Base-by-base conservation (phyloP, 2,113 vertebrate genomes). In the Gobius niger region DNA sequence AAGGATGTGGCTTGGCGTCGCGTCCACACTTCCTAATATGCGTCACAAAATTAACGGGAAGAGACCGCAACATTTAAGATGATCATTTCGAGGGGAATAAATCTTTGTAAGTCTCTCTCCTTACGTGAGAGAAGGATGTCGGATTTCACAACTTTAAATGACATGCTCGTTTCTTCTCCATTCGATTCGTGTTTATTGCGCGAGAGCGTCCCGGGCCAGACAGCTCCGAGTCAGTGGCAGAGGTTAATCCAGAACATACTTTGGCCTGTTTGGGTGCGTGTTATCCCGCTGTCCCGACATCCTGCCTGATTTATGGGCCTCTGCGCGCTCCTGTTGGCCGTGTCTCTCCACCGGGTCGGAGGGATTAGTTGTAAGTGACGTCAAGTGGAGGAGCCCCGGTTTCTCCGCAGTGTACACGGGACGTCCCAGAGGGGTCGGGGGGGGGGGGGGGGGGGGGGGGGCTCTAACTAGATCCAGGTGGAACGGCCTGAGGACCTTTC, bases 201-300 rank as follows among this genome's bases (percentile, higher is more conserved):
- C 53, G 79, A 82, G 75, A 82, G 74, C 56, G 34, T 73, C 65
- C 70, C 65, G 52, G 76, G 65, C 75, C 73, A 81, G 74, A 82
- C 44, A 50, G 70, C 77, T 77, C 70, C 67, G 79, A 82, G 52
- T 59, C 44, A 9, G 66, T 72, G 76, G 85, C 88, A 88, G 82
- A 81, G 86, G 87, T 90, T 90, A 89, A 86, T 87, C 79, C 68
- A 65, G 78, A 90, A 83, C 85, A 87, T 73, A 78, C 84, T 81
- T 75, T 68, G 14, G 77, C 86, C 77, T 64, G 69, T 83, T 78
- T 85, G 54, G 44, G 63, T 68, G 65, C 56, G 73, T 80, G 77
- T 82, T 84, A 72, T 87, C 65, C 74, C 68, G 77, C 77, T 64
- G 76, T 84, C 75, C 72, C 49, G 10, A 75, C 72, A 83, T 71